Base-by-base conservation (phyloP, 2,888 invertebrate genomes). In the Abrostola tripartita region DNA sequence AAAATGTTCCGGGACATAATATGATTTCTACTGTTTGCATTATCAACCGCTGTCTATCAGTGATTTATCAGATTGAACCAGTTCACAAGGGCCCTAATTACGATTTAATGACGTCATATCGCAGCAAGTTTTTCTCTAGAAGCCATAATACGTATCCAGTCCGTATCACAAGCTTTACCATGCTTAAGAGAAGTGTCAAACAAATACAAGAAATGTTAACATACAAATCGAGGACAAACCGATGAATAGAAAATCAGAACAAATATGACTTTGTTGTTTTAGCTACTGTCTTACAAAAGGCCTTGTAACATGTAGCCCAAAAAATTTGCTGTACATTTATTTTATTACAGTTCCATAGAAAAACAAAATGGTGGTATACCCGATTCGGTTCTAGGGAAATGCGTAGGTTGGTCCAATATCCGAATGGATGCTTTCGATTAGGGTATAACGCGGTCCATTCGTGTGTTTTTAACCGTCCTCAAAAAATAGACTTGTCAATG, bases 191-290 rank as follows among this genome's bases (percentile, higher is more conserved):
- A 68, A 56, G 24, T 42, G 10, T 40, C 11, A n/a, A 37, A 38
- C 55, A 37, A 12, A 40, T 37, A 56, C 42, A 53, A 62, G n/a
- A 35, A 68, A 57, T 51, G 44, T 53, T 51, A 68, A 57, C 41
- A 0, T 42, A 40, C 44, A 38, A 68, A 68, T 40, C 37, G n/a
- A 41, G 57, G 44, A 6, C 52, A 57, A 56, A 40, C 44, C 55
- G 44, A 53, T 62, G 40, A 57, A 68, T 53, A 53, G 53, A 69
- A 64, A 7, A 66, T 57, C 66, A 24, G 42, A 11, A 49, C 56
- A 37, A 52, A 37, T 54, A 54, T 38, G 52, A 40, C 47, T 62
- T 68, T 68, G 64, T 68, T 68, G 58, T 69, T 59, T 40, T 65
- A 69, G 37, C 24, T 38, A 44, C 52, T 50, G 40, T 24, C 51